Conservation (phyloP, 2,113 vertebrate genomes). For the Microtus ochrogaster region DNA sequence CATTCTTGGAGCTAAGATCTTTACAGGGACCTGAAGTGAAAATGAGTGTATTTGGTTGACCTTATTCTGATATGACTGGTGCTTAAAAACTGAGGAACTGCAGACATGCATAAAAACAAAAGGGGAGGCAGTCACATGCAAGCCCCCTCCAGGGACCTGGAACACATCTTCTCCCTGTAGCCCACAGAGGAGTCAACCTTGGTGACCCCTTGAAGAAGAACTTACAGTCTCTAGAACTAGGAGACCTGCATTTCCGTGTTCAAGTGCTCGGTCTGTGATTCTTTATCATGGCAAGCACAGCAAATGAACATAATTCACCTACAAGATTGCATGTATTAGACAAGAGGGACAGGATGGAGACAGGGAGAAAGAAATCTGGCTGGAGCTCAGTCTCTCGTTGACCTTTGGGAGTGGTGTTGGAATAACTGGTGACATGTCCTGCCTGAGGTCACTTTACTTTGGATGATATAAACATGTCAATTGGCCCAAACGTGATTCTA, state of each 20-base stretch:
- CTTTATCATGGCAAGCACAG: background rate
- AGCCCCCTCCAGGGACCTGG: background rate
- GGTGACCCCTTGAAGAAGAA: background rate
- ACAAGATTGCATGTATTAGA: background rate
- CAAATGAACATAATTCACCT: background rate
- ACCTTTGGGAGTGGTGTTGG: background rate
- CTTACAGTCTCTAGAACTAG: background rate
- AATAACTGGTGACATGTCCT: background rate
- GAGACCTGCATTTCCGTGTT: background rate
- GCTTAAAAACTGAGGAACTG: background rate
- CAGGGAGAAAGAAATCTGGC: background rate
- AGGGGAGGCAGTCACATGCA: background rate
- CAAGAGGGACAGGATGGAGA: background rate
- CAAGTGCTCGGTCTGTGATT: background rate
- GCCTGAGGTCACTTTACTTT: background rate
- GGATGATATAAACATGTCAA: background rate
- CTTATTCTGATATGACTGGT: background rate
- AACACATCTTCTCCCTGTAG: background rate
- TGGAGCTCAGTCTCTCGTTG: background rate
- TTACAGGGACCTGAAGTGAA: background rate
- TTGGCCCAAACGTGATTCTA: background rate
- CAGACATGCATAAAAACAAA: background rate
- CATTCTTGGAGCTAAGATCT: background rate
- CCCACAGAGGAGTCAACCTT: rapidly evolving
- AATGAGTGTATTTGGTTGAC: background rate